A percentile compares a stretch with the other conserved stretches of the same genome.
phyloP scores from a whole-genome alignment of 2,797 vertebrate genomes.

The Staurois parvus region DNA sequence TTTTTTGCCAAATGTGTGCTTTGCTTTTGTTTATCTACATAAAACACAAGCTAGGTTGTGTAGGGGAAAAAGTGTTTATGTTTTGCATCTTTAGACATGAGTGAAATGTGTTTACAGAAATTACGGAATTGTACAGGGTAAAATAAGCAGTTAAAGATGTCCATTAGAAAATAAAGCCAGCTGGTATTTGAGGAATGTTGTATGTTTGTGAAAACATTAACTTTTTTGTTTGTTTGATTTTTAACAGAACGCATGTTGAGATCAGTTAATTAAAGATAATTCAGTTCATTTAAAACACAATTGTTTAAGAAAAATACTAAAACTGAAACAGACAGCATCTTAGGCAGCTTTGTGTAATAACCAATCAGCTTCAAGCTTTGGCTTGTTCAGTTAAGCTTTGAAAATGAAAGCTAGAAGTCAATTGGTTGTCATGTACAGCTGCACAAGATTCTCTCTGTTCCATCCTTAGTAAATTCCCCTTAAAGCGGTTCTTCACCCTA shows the following conservation, averaged over 20 bases:
- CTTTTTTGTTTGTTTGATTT: constrained; percentile 56
- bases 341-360: too few relatives aligned
- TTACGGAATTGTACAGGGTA: constrained; percentile 52
- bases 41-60: constrained; percentile 49
- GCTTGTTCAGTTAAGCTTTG: too few relatives aligned
- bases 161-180: constrained; percentile 60
- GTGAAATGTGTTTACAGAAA: constrained; percentile 62
- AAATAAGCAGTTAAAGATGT: constrained; percentile 62
- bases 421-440: too few relatives aligned
- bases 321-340: too few relatives aligned
- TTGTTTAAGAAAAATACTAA: constrained; percentile 12
- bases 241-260: constrained; percentile 43
- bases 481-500: too few relatives aligned
- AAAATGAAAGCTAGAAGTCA: too few relatives aligned
- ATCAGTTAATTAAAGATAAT: constrained; percentile 57
- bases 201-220: constrained; percentile 53
- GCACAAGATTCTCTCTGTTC: too few relatives aligned
- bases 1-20: constrained; percentile 42
- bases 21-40: constrained; percentile 57
- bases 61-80: constrained; percentile 55
- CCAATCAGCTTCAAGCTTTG: too few relatives aligned
- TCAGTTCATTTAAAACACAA: constrained; percentile 43
- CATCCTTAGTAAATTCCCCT: too few relatives aligned
- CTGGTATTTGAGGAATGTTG: constrained; percentile 57
- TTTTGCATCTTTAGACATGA: constrained; percentile 56